These are phyloP conservation scores for Incurvaria masculella DNA, from an alignment of 2,888 invertebrate species.

Conservation along the genomic window DNA sequence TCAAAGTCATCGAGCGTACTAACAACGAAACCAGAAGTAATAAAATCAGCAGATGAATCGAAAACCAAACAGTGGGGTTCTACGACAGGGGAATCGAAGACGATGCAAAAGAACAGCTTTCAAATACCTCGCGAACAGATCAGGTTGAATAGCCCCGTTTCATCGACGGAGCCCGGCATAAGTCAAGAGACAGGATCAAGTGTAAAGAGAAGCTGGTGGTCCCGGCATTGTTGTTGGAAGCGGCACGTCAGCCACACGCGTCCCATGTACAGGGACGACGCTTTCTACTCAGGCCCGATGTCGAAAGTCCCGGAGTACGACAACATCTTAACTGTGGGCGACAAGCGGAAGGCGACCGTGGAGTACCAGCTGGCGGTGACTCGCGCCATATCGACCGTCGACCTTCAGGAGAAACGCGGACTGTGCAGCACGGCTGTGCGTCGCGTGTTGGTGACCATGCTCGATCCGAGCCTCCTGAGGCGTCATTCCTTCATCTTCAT, in stretches of 20 bases:
- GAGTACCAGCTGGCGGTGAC: conserved; percentile 48
- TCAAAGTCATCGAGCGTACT: too few relatives aligned
- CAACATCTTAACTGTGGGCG: conserved; percentile 32
- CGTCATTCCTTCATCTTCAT: conserved; percentile 31
- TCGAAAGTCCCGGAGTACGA: conserved; percentile 34
- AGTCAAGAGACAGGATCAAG: too few relatives aligned
- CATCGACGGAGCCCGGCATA: too few relatives aligned
- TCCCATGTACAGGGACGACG: conserved; percentile 47
- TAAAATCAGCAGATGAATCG: too few relatives aligned
- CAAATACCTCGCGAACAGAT: too few relatives aligned
- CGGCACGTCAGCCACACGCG: conserved; percentile 34
- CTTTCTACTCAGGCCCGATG: conserved; percentile 38
- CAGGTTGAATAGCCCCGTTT: too few relatives aligned
- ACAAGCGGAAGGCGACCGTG: conserved; percentile 32
- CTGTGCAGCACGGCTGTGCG: conserved; percentile 41
- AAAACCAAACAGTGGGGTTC: too few relatives aligned
- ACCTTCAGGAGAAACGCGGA: conserved; percentile 35
- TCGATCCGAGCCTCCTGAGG: conserved; percentile 36
- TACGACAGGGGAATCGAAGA: too few relatives aligned
- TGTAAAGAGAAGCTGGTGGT: conserved; percentile 29
- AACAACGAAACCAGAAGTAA: too few relatives aligned
- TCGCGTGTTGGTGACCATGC: conserved; percentile 44
- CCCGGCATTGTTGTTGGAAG: conserved; percentile 36
- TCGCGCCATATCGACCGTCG: conserved; percentile 35
- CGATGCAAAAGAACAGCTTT: too few relatives aligned